Evolutionary conservation across 2,888 invertebrate genomes (phyloP), one percentile per base, ranked within the genome.

Genomic region (Hedya salicella): DNA sequence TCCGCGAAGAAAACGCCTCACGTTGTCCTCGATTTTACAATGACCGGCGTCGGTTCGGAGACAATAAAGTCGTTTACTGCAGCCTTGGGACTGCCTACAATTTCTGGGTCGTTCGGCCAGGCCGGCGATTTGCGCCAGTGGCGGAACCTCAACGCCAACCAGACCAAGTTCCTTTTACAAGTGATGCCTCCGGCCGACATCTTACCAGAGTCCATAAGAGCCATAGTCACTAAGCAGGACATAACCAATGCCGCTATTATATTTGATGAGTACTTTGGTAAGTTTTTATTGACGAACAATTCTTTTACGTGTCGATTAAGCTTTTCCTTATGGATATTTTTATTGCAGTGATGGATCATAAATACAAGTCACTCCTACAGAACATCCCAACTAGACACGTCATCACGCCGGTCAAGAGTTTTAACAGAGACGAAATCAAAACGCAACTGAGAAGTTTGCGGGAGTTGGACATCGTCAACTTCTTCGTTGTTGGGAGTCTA

Each of bases 221-320:
- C 96, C 49, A 95, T 98, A 73, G 96, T 97, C 3, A 92, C 94
- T 0, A 94, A 95, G 70, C 96, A 97, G 87, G 97, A 98, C 79
- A 96, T 98, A 62, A 96, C 97, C 3, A 98, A 97, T 81, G 97
- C 98, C 13, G 98, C 97, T 5, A 96, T 99, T 54, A 93, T 99
- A 50, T 98, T 97, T 82, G 98, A 99, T 78, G 95, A 96, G 21
- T 95, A 95, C 42, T 98, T 97, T 81, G 95, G 97, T 97, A 25
- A n/a, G 46, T 42, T 14, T 36, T 48, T 16, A 25, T 25, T 25
- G 25, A n/a, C 25, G 3, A 11, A n/a, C 32, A 44, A 21, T 39
- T 0, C 25, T 44, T 50, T 25, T 54, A 49, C 25, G 14, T n/a
- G 25, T 30, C 48, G 56, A 57, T 71, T 67, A 44, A 64, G 60